Percentiles rank a stretch among this genome's conserved stretches.
Evolutionary conservation across 2,797 vertebrate genomes (phyloP).

Genomic region (Apodemus agrarius): DNA sequence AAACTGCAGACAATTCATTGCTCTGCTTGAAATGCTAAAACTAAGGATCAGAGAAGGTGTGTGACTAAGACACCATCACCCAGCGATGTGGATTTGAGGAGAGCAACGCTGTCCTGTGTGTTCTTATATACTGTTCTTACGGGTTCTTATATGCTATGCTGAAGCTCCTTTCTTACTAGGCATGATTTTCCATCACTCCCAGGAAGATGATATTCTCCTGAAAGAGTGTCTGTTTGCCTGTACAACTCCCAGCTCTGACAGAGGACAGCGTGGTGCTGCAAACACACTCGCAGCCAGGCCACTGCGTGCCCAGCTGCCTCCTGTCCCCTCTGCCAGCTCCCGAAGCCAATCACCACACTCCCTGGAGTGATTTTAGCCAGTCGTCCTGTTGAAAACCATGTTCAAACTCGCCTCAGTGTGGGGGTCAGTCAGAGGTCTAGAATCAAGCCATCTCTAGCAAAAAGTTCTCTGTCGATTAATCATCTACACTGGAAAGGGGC

Average conservation of each 20-base stretch:
- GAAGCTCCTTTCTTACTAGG: background rate
- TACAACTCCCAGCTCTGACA: background rate
- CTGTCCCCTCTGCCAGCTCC: background rate
- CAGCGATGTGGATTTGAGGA: background rate
- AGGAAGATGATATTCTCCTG: background rate
- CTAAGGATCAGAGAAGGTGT: background rate
- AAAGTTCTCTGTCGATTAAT: background rate
- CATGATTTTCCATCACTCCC: background rate
- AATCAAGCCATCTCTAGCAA: background rate
- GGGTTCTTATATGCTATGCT: no score
- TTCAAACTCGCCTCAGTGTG: background rate
- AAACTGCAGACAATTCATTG: fast-evolving
- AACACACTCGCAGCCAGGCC: fast-evolving
- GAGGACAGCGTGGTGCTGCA: background rate
- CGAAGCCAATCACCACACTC: background rate
- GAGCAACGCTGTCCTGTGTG: background rate
- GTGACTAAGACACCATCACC: background rate
- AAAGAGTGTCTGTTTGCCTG: background rate
- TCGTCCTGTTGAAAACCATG: background rate
- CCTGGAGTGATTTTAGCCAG: fast-evolving
- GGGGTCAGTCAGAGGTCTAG: background rate
- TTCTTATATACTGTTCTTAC: no score
- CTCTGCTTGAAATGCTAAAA: background rate
- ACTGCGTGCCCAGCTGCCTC: background rate
- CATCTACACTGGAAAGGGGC: background rate